phyloP scores from a whole-genome alignment of 2,888 invertebrate species.

The Clistopyga incitator region DNA sequence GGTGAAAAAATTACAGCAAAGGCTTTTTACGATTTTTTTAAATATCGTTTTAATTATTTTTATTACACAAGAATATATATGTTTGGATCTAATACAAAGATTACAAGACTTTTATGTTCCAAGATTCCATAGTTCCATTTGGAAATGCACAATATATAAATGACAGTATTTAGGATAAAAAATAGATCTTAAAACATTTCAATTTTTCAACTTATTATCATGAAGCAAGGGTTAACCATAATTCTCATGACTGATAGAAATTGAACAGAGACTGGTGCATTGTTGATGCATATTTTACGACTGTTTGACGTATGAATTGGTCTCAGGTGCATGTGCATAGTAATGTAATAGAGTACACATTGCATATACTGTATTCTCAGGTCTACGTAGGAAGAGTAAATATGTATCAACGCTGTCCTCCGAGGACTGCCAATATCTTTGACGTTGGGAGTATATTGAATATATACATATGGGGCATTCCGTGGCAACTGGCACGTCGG shows the following conservation, averaged over 20 bases:
- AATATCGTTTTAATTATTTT: too few relatives aligned
- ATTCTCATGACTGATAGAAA: constrained; percentile 19
- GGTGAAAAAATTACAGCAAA: too few relatives aligned
- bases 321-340: constrained; percentile 39
- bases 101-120: too few relatives aligned
- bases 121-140: too few relatives aligned
- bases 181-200: too few relatives aligned
- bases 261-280: constrained; percentile 18
- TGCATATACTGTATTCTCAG: constrained; percentile 1
- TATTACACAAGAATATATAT: too few relatives aligned
- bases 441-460: constrained; percentile 49
- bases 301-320: constrained; percentile 27
- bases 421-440: constrained; percentile 63
- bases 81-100: too few relatives aligned
- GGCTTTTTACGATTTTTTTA: too few relatives aligned
- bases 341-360: background rate
- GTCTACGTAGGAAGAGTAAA: constrained; percentile 63
- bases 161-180: background rate
- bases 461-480: background rate
- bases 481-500: too few relatives aligned
- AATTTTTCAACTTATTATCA: too few relatives aligned
- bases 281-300: constrained; percentile 37
- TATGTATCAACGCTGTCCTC: constrained; percentile 72
- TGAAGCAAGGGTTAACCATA: background rate
- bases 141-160: background rate